A percentile compares a stretch with the other conserved stretches of the same genome.
phyloP scores from a whole-genome alignment of 2,113 vertebrate genomes.

The Bothrops jararaca region DNA sequence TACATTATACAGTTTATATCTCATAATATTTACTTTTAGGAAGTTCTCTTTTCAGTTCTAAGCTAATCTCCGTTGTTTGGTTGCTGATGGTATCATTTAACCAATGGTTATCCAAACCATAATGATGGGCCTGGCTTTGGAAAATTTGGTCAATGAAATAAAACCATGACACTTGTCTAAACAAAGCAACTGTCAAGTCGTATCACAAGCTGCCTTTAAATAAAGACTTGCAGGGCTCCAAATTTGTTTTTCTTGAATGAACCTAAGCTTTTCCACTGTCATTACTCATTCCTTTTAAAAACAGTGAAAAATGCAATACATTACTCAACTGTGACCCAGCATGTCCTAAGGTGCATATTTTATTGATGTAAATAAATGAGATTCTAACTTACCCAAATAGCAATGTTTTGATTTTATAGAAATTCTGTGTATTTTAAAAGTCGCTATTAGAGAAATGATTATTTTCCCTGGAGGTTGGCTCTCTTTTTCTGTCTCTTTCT shows the following conservation, averaged over 20 bases:
- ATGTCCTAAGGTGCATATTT: conserved; percentile 66
- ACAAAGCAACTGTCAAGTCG: conserved; percentile 69
- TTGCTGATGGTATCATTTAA: conserved; percentile 49
- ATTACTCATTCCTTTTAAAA: conserved; percentile 71
- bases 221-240: conserved; percentile 55
- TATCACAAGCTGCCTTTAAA: conserved; percentile 66
- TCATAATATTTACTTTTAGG: conserved; percentile 40
- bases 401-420: conserved; percentile 66
- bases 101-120: conserved; percentile 45
- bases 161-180: conserved; percentile 72
- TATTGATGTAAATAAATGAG: conserved; percentile 71
- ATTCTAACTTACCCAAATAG: conserved; percentile 52
- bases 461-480: conserved; percentile 51
- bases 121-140: conserved; percentile 55
- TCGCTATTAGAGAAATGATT: conserved; percentile 57
- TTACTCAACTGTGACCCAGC: conserved; percentile 60
- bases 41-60: background rate
- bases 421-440: conserved; percentile 58
- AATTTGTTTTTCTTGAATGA: conserved; percentile 75
- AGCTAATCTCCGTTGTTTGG: conserved; percentile 49
- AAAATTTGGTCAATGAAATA: conserved; percentile 61
- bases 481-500: background rate
- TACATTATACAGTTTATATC: conserved; percentile 32
- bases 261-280: conserved; percentile 60
- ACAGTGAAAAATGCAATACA: conserved; percentile 60